These are phyloP conservation scores for Eubucco bourcierii DNA, from an alignment of 2,113 vertebrate genomes.

Conservation along the genomic window DNA sequence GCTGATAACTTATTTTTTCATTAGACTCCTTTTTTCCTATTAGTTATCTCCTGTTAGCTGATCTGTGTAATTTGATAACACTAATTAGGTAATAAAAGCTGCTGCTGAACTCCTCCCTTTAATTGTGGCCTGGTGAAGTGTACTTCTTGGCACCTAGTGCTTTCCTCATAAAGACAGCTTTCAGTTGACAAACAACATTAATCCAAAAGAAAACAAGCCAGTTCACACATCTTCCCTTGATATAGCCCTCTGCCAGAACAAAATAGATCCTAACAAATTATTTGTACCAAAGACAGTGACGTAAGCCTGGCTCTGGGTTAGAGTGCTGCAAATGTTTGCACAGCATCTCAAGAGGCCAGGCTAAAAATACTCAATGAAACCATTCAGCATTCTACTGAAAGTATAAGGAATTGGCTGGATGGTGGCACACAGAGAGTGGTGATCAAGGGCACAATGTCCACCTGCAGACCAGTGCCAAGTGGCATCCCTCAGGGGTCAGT, in stretches of 20 bases:
- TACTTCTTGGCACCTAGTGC: constrained; percentile 19
- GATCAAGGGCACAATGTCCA: no score
- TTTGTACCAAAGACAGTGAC: constrained; percentile 59
- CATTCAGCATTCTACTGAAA: constrained; percentile 59
- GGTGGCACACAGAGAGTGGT: no score
- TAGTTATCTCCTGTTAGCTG: constrained; percentile 56
- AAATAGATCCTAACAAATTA: constrained; percentile 59
- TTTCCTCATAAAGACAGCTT: constrained; percentile 40
- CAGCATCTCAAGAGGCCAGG: constrained; percentile 43
- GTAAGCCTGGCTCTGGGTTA: constrained; percentile 47
- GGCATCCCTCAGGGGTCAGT: no score
- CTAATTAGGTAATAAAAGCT: constrained; percentile 62
- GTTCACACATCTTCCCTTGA: constrained; percentile 34
- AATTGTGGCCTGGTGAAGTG: constrained; percentile 50
- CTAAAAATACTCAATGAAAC: constrained; percentile 66
- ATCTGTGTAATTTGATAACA: constrained; percentile 66
- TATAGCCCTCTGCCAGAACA: constrained; percentile 48
- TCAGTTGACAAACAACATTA: constrained; percentile 54
- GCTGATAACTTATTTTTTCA: constrained; percentile 52
- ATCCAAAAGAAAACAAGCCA: constrained; percentile 52
- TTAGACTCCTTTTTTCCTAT: constrained; percentile 26
- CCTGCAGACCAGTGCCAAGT: no score
- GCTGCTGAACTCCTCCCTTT: constrained; percentile 58
- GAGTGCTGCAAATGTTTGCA: constrained; percentile 60
- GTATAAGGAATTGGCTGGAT: neutral